Percentiles rank a stretch among this genome's conserved stretches.
These are phyloP conservation scores for Lutjanus argentimaculatus DNA, from an alignment of 2,797 vertebrate species.

Conservation along the genomic window DNA sequence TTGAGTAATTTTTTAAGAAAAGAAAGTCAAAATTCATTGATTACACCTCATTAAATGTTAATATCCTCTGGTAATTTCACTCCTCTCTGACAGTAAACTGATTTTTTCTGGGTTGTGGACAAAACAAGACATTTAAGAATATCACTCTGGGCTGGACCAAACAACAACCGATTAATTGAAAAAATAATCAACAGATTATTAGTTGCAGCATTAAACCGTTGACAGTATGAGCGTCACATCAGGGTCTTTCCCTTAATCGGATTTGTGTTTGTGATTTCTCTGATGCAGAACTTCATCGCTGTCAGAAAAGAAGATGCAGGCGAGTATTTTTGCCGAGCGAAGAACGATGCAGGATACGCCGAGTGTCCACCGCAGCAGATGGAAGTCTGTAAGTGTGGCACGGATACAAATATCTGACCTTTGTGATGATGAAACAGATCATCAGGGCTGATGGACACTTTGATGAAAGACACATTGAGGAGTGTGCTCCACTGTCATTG, in stretches of 20 bases:
- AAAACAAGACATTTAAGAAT: too few species aligned
- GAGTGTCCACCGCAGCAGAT: slow-evolving; percentile 92
- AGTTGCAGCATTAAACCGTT: too few species aligned
- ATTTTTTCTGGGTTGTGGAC: too few species aligned
- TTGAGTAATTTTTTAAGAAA: too few species aligned
- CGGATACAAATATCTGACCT: neutral
- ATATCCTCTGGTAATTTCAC: too few species aligned
- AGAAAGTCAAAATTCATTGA: too few species aligned
- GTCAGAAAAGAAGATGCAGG: slow-evolving; percentile 95
- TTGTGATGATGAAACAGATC: neutral
- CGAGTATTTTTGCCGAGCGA: slow-evolving; percentile 94
- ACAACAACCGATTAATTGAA: too few species aligned
- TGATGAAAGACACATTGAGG: neutral
- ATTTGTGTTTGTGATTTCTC: slow-evolving; percentile 13
- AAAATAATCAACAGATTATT: too few species aligned
- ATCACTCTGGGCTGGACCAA: too few species aligned
- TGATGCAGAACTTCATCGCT: slow-evolving; percentile 89
- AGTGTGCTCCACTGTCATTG: neutral
- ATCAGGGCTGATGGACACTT: neutral
- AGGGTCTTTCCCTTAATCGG: neutral
- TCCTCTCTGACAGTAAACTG: too few species aligned
- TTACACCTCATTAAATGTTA: too few species aligned
- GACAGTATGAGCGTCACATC: neutral
- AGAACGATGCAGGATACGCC: slow-evolving; percentile 91
- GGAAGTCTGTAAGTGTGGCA: slow-evolving; percentile 96